Conservation (phyloP, 2,888 invertebrate species). For the Dexiosoma caninum region DNA sequence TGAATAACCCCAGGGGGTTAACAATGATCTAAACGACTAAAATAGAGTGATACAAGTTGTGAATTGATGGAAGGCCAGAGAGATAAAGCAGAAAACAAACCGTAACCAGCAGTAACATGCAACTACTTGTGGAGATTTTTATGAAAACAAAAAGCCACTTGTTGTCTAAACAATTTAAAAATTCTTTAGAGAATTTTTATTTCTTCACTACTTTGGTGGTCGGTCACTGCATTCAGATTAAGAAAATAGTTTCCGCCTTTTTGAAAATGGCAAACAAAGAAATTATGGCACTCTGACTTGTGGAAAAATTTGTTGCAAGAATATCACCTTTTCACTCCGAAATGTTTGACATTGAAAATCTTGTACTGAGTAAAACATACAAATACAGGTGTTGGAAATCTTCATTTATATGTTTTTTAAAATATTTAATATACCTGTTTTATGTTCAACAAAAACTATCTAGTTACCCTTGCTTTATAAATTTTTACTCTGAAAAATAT, state of each 20-base stretch:
- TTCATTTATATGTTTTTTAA: too few species aligned
- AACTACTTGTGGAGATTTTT: neutral
- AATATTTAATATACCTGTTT: too few species aligned
- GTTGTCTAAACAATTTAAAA: conserved; percentile 15
- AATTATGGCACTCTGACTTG: conserved; percentile 30
- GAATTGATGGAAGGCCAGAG: neutral
- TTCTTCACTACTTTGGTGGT: neutral
- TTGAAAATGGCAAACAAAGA: neutral
- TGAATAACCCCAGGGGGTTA: conserved; percentile 54
- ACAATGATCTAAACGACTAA: conserved; percentile 51
- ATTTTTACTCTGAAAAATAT: too few species aligned
- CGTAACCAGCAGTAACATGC: conserved; percentile 9
- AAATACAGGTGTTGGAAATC: too few species aligned
- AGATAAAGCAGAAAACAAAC: neutral
- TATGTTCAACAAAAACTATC: too few species aligned
- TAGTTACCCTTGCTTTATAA: too few species aligned
- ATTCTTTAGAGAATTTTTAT: conserved; percentile 12
- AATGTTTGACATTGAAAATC: too few species aligned
- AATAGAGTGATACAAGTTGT: conserved; percentile 30
- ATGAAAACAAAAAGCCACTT: neutral
- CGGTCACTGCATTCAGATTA: neutral
- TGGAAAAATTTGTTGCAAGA: neutral
- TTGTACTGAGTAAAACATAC: too few species aligned
- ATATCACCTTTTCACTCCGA: neutral
- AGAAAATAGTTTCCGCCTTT: conserved; percentile 10